Conservation (phyloP, 2,888 invertebrate species). For the Calameuta filiformis region DNA sequence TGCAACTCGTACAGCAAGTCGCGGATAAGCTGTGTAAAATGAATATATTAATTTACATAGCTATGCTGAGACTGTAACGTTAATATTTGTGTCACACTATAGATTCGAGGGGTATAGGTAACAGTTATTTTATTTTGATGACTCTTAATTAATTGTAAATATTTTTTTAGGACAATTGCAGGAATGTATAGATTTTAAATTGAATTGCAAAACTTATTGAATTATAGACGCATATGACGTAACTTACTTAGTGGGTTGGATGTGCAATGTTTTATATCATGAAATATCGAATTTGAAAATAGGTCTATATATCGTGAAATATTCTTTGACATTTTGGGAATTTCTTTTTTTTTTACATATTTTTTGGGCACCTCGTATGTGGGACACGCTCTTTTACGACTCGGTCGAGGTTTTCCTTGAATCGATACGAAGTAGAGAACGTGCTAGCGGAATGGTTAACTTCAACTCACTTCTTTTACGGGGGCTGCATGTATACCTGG, state of each 20-base stretch:
- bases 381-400: slow-evolving; percentile 21
- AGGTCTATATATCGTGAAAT: background rate
- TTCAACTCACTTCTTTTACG: background rate
- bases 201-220: background rate
- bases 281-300: background rate
- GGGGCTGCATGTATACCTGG: background rate
- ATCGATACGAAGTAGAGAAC: slow-evolving; percentile 26
- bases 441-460: slow-evolving; percentile 10
- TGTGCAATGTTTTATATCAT: background rate
- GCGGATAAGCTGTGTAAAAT: background rate
- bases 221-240: background rate
- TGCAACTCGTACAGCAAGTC: background rate
- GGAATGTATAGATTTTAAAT: background rate
- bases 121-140: no score
- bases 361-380: background rate
- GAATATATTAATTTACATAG: background rate
- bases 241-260: background rate
- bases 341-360: background rate
- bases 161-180: background rate
- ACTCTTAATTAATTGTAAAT: background rate
- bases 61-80: background rate
- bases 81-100: background rate
- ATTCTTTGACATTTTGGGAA: background rate
- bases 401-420: slow-evolving; percentile 34
- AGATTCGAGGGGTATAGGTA: background rate